Base-by-base conservation (phyloP, 2,797 vertebrate genomes). In the Crax fasciolata region DNA sequence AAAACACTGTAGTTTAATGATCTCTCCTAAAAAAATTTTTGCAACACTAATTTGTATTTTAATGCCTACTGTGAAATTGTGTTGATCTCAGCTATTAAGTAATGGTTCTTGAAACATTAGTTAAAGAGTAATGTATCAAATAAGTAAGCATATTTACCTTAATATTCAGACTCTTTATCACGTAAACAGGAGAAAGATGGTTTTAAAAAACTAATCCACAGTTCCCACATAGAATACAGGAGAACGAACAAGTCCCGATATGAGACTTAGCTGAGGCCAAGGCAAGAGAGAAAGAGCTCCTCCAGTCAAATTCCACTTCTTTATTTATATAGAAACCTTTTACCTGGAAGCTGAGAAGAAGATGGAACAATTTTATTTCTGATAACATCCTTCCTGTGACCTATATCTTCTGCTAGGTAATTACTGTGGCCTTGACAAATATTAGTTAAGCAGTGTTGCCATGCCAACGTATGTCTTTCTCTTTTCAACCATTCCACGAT, bases 361-460 rank as follows among this genome's bases (percentile, higher is more conserved):
- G 80, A 84, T 84, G 81, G 77, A 92, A 73, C 59, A 89, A 57
- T 89, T 90, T 92, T 68, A 32, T 38, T 90, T 92, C 71, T 89
- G 75, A 87, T 90, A 92, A 65, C 59, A 57, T 94, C 94, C 84
- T 90, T 96, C 74, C 63, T 87, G 44, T 76, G 81, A 90, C 92
- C 86, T 76, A 9, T 83, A 57, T 71, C 75, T 92, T 73, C 81
- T 79, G 48, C 74, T 94, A 65, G 93, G 81, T 94, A 93, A 92
- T 95, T 93, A 84, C 54, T 89, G 62, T 0, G 13, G 49, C 84
- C 88, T 95, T 92, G 84, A 89, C 84, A 94, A 97, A 89, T 85
- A 63, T 49, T 77, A 94, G 83, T 91, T 95, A 95, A 93, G 52
- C 71, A 93, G 48, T 65, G 93, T 96, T 95, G 75, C 84, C 81